These are phyloP conservation scores for Sebastes fasciatus DNA, from an alignment of 2,113 vertebrate genomes.

Conservation along the genomic window DNA sequence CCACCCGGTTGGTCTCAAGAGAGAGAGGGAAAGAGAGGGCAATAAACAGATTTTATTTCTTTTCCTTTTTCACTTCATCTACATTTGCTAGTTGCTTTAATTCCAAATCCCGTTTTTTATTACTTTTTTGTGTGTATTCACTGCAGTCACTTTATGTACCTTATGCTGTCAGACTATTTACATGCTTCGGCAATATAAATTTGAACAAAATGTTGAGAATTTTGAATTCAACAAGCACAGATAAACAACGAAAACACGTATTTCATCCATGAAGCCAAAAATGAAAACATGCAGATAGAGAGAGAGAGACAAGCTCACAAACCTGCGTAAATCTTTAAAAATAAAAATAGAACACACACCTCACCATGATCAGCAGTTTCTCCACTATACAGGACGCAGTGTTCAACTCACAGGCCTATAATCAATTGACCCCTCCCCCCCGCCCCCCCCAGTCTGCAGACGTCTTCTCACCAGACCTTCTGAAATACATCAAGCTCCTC, in stretches of 20 bases:
- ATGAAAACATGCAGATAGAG: background rate
- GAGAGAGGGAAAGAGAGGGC: background rate
- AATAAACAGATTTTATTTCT: background rate
- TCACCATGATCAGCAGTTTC: background rate
- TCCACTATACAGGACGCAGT: conserved; percentile 7
- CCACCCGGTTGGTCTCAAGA: background rate
- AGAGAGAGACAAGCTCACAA: background rate
- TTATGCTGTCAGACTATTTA: background rate
- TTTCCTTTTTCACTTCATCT: background rate
- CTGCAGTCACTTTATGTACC: background rate
- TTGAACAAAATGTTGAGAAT: background rate
- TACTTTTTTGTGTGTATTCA: background rate
- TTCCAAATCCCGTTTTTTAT: background rate
- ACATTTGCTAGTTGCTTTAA: background rate
- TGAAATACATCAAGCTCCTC: conserved; percentile 32
- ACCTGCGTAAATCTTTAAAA: background rate
- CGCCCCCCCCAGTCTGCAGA: background rate
- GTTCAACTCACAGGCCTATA: conserved; percentile 27
- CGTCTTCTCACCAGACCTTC: conserved; percentile 3
- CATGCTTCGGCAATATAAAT: background rate
- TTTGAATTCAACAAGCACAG: background rate
- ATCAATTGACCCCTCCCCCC: conserved; percentile 1
- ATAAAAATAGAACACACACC: background rate
- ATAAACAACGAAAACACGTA: background rate
- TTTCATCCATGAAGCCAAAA: background rate